These are phyloP conservation scores for Connochaetes taurinus DNA, from an alignment of 2,113 vertebrate genomes.

Conservation along the genomic window DNA sequence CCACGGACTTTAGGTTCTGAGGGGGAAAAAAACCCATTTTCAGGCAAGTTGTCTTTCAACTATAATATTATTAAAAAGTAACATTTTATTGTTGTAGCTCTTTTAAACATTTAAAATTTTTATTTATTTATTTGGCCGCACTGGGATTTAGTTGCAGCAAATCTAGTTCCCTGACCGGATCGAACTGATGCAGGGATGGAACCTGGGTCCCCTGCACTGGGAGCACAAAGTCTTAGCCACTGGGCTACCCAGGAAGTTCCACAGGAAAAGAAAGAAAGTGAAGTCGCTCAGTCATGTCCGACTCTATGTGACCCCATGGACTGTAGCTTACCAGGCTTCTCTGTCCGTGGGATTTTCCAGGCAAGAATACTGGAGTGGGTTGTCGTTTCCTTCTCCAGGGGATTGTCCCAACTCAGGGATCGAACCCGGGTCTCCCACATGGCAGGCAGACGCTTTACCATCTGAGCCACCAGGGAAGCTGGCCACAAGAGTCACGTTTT, in stretches of 20 bases:
- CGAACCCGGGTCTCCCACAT: neutral
- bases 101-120: neutral
- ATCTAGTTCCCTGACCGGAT: neutral
- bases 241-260: too few species aligned
- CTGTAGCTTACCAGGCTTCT: too few species aligned
- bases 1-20: neutral
- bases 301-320: too few species aligned
- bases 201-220: neutral
- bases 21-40: neutral
- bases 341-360: too few species aligned
- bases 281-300: neutral
- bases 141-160: neutral
- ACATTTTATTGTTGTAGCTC: neutral
- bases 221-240: neutral
- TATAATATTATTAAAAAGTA: neutral
- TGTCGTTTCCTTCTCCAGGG: neutral
- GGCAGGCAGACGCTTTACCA: neutral
- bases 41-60: neutral
- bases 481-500: neutral
- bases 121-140: neutral
- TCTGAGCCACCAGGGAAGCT: neutral
- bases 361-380: neutral
- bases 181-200: neutral
- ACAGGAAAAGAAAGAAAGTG: neutral
- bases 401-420: neutral